Conservation (phyloP, 2,888 invertebrate species). For the Lycophotia porphyrea region DNA sequence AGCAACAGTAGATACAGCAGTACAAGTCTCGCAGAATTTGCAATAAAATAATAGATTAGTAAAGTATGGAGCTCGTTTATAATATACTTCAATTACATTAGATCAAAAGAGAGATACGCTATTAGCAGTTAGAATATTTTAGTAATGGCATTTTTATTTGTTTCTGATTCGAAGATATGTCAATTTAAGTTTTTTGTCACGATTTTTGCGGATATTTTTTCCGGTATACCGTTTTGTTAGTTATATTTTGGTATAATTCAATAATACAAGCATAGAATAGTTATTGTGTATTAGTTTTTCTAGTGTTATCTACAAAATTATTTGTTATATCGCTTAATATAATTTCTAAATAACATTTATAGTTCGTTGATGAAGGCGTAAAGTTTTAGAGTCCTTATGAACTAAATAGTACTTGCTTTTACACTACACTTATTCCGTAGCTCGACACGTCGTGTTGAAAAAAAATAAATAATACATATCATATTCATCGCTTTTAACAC, state of each 20-base stretch:
- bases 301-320: conserved; percentile 30
- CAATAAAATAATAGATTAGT: conserved; percentile 30
- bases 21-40: conserved; percentile 16
- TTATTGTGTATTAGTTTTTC: conserved; percentile 46
- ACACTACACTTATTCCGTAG: conserved; percentile 63
- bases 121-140: conserved; percentile 46
- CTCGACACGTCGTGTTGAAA: conserved; percentile 63
- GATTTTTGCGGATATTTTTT: conserved; percentile 22
- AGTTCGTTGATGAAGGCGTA: conserved; percentile 49
- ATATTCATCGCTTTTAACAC: conserved; percentile 61
- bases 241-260: conserved; percentile 42
- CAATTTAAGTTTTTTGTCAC: conserved; percentile 49
- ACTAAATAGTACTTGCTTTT: conserved; percentile 64
- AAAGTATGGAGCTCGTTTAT: conserved; percentile 17
- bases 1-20: conserved; percentile 7
- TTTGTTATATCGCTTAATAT: conserved; percentile 28
- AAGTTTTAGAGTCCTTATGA: conserved; percentile 55
- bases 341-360: conserved; percentile 40
- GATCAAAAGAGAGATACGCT: conserved; percentile 29
- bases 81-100: conserved; percentile 16
- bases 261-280: conserved; percentile 44
- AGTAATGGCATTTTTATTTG: conserved; percentile 44
- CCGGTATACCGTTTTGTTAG: conserved; percentile 41
- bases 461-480: conserved; percentile 67
- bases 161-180: conserved; percentile 45